phyloP scores from a whole-genome alignment of 35 echinoderm and acorn worm genomes.

The Chiridota heheva region DNA sequence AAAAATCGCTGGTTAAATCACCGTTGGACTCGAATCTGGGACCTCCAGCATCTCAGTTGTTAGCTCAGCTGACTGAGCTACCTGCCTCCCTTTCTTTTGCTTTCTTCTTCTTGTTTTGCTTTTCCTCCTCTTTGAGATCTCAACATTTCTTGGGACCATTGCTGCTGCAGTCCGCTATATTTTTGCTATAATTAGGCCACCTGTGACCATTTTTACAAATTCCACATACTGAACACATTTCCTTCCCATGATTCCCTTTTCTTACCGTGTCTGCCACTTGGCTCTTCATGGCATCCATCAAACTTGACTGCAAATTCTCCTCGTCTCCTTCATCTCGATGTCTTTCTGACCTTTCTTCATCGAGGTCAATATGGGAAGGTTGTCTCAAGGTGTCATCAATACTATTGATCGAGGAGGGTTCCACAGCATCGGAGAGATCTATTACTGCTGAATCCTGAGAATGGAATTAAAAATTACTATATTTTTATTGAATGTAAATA shows the following conservation, averaged over 20 bases:
- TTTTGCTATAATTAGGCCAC: not conserved
- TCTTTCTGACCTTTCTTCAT: not conserved
- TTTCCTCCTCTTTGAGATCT: not conserved
- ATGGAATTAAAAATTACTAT: not conserved
- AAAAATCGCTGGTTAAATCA: too few species aligned
- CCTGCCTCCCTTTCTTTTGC: too few species aligned
- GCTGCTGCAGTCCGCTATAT: not conserved
- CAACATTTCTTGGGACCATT: not conserved
- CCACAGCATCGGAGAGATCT: slow-evolving; percentile 69
- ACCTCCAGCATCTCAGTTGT: too few species aligned
- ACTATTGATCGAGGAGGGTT: slow-evolving; percentile 9
- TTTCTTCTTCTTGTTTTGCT: not conserved
- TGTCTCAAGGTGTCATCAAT: slow-evolving; percentile 39
- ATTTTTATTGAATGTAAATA: not conserved
- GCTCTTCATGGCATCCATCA: slow-evolving; percentile 90
- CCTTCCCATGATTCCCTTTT: too few species aligned
- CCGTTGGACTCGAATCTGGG: too few species aligned
- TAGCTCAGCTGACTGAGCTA: too few species aligned
- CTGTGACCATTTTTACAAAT: not conserved
- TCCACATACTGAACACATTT: not conserved
- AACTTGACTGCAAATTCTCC: slow-evolving; percentile 26
- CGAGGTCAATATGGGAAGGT: slow-evolving; percentile 40
- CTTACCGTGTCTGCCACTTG: slow-evolving; percentile 81
- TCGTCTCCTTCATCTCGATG: slow-evolving; percentile 21
- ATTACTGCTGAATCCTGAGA: slow-evolving; percentile 78